Base-by-base conservation (phyloP, 2,797 vertebrate genomes). In the Bradypus variegatus region DNA sequence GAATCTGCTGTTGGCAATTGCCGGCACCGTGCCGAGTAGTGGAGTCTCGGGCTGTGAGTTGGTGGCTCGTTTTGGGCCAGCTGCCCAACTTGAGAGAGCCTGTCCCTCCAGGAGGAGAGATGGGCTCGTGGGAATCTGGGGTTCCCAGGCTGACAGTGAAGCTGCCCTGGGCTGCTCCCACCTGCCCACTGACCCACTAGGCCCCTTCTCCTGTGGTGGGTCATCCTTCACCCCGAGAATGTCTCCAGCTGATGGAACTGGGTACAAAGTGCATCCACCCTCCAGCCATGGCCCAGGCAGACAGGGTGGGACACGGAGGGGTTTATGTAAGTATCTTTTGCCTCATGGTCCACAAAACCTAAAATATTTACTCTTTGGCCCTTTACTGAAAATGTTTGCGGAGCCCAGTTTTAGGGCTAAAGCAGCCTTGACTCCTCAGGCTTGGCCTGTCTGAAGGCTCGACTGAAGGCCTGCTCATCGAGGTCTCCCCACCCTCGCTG, bases 11-110 rank as follows among this genome's bases (percentile, higher is more conserved):
- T 58, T 58, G 58, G 58, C 55, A 58, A 7, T 58, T 58, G 55
- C 23, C 27, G 53, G 12, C 19, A 23, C 58, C 36, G 5, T 19
- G 23, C 11, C 6, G 6, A 2, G n/a, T 0, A 13, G 41, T 12
- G 13, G 69, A 33, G 8, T 65, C 78, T 80, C n/a, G 38, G 25
- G 25, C 21, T 12, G 16, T 18, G 45, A 65, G n/a, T 19, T 45
- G 18, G 33, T 13, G 58, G 64, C n/a, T 75, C 27, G 25, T 8
- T 25, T 48, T 19, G 4, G 5, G 55, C 55, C 19, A 21, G 55
- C 55, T 58, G 55, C 8, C 55, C 55, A 19, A 4, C 6, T 58
- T 58, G 45, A 82, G 33, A 64, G 25, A 50, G 6, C 33, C 25
- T 50, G 9, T 5, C 4, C n/a, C 8, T 75, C n/a, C 8, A 36